These are phyloP conservation scores for Diarsia dahlii DNA, from an alignment of 2,888 invertebrate species.

Conservation along the genomic window DNA sequence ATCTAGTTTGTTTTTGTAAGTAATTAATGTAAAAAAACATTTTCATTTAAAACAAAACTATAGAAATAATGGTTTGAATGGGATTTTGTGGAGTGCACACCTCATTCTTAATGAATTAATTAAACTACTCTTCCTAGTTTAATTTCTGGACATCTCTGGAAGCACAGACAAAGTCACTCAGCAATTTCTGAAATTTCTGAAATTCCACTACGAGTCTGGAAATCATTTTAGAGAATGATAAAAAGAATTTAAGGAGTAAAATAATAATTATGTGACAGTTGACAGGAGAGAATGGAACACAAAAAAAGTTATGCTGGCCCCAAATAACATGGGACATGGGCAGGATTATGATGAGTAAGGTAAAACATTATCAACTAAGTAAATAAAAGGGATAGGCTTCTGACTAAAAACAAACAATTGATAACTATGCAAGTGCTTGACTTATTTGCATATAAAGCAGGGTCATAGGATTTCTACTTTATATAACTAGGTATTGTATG, in stretches of 20 bases:
- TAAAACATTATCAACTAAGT: constrained; percentile 9
- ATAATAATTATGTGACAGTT: no score
- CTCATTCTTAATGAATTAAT: no score
- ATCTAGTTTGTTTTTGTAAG: neutral
- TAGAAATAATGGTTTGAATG: neutral
- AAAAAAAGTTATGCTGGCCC: no score
- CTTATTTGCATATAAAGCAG: constrained; percentile 25
- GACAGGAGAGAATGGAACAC: no score
- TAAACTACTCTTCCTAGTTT: neutral
- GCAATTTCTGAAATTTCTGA: neutral
- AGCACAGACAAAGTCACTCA: neutral
- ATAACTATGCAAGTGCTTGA: constrained; percentile 34
- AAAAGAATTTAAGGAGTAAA: no score
- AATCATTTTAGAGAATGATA: no score
- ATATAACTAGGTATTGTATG: neutral
- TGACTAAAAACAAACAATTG: constrained; percentile 45
- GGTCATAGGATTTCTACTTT: constrained; percentile 33
- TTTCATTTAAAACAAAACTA: neutral
- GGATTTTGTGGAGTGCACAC: neutral
- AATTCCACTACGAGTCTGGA: no score
- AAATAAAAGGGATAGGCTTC: constrained; percentile 31
- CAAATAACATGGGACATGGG: no score
- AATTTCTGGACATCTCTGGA: neutral
- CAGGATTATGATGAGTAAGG: neutral
- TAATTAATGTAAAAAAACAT: neutral